A percentile compares a stretch with the other conserved stretches of the same genome.
Evolutionary conservation across 2,888 invertebrate species (phyloP).

Genomic region (Drosophila peninsularis): DNA sequence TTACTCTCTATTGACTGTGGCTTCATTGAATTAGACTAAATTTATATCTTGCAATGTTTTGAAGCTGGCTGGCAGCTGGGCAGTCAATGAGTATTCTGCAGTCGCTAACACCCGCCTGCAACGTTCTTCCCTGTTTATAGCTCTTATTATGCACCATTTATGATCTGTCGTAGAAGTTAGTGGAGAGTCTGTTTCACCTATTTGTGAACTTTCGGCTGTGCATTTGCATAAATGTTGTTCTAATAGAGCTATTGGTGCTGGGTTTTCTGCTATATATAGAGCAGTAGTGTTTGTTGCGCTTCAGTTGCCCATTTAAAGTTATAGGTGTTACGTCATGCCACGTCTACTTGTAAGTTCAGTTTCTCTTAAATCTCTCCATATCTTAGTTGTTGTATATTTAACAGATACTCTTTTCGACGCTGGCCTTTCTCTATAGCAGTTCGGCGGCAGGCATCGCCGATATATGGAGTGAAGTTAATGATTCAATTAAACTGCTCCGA

Average conservation of each 20-base stretch:
- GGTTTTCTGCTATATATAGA: slow-evolving; percentile 37
- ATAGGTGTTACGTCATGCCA: slow-evolving; percentile 24
- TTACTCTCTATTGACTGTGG: no score
- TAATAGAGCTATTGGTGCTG: background rate
- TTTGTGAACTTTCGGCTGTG: background rate
- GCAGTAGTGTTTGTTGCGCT: background rate
- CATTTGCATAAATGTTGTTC: slow-evolving; percentile 19
- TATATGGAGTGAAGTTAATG: slow-evolving; percentile 10
- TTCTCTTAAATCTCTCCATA: no score
- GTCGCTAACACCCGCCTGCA: no score
- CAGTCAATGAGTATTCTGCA: no score
- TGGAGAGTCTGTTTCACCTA: background rate
- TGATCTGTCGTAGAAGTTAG: background rate
- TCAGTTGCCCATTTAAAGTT: slow-evolving; percentile 31
- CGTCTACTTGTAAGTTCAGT: slow-evolving; percentile 30
- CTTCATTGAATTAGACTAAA: no score
- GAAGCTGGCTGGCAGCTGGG: no score
- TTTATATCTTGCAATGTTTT: no score
- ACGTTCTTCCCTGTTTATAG: no score
- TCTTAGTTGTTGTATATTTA: background rate
- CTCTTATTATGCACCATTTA: background rate
- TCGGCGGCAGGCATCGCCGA: slow-evolving; percentile 29
- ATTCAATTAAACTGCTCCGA: slow-evolving; percentile 9
- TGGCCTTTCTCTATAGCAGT: slow-evolving; percentile 28
- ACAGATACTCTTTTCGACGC: slow-evolving; percentile 37